Evolutionary conservation across 2,888 invertebrate genomes (phyloP), one percentile per base, ranked within the genome.

Genomic region (Nysson spinosus): DNA sequence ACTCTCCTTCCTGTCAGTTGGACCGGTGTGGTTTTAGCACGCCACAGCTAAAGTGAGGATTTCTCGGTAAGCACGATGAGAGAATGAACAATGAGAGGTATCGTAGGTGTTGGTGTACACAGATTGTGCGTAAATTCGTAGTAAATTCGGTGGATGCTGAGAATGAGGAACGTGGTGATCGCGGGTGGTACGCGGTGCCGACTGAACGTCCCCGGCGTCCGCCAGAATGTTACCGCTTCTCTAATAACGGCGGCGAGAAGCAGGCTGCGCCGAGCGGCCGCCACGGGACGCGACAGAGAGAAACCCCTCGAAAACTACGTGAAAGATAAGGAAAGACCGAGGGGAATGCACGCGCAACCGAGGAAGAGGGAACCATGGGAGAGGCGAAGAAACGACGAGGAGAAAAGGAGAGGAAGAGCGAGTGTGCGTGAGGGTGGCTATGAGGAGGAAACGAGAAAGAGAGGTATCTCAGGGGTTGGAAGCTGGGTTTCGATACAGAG

Each of bases 121-220:
- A n/a, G n/a, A n/a, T n/a, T n/a, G n/a, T n/a, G n/a, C n/a, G n/a
- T n/a, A n/a, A n/a, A n/a, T n/a, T n/a, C n/a, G n/a, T n/a, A n/a
- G n/a, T n/a, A n/a, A n/a, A n/a, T n/a, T 24, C 1, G 2, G 14
- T 6, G 14, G n/a, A 12, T 22, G 4, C 7, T 34, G 34, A 37
- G 17, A 22, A 9, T 26, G 26, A n/a, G 19, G 39, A 55, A 12
- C 62, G 62, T 20, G 44, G 34, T 40, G 60, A 32, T 47, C 66
- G 66, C 72, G 68, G 61, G 46, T 60, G 60, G 56, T 28, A 44
- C 73, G 73, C 66, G 71, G 44, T 69, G 62, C 56, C 75, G 60
- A 74, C 71, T 68, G 75, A 74, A 61, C 64, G 46, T 52, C 52
- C 68, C 68, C 68, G 71, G 64, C 68, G 60, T 54, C 56, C 62